Evolutionary conservation across 2,888 invertebrate genomes (phyloP).

Genomic region (Cephus nigrinus): DNA sequence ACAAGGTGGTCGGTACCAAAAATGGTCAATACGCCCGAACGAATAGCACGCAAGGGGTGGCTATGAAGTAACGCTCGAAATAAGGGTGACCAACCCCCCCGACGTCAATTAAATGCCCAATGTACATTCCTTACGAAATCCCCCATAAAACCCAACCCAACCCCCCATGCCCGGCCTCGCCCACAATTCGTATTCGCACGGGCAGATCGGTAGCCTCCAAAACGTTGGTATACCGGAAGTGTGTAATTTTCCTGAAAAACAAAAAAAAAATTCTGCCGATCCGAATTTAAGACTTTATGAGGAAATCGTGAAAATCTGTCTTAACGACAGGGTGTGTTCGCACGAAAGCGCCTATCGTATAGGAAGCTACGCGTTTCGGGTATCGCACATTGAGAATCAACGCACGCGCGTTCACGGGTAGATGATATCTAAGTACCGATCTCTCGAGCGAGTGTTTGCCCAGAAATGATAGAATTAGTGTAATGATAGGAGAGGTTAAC

Average conservation of each 20-base stretch:
- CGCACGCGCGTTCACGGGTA: background rate
- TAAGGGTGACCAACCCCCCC: background rate
- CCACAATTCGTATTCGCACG: constrained; percentile 17
- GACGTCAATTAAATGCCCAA: constrained; percentile 13
- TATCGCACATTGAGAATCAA: background rate
- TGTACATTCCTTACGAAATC: constrained; percentile 7
- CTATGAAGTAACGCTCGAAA: background rate
- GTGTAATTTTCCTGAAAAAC: constrained; percentile 10
- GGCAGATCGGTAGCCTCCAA: too few relatives aligned
- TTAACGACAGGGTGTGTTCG: background rate
- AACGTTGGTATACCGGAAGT: constrained; percentile 22
- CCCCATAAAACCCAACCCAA: background rate
- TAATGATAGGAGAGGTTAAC: background rate
- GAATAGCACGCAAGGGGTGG: background rate
- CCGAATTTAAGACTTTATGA: background rate
- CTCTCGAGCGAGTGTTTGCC: background rate
- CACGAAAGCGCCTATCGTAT: background rate
- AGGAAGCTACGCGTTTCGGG: background rate
- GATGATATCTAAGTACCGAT: background rate
- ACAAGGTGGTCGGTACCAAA: background rate
- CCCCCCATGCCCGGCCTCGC: constrained; percentile 21
- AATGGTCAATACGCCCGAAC: background rate
- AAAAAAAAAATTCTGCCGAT: constrained; percentile 9
- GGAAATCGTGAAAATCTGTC: background rate
- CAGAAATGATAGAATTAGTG: background rate